Percentiles rank a stretch among this genome's conserved stretches.
Conservation (phyloP, 1,140 invertebrate species). For the Whitmania pigra region DNA sequence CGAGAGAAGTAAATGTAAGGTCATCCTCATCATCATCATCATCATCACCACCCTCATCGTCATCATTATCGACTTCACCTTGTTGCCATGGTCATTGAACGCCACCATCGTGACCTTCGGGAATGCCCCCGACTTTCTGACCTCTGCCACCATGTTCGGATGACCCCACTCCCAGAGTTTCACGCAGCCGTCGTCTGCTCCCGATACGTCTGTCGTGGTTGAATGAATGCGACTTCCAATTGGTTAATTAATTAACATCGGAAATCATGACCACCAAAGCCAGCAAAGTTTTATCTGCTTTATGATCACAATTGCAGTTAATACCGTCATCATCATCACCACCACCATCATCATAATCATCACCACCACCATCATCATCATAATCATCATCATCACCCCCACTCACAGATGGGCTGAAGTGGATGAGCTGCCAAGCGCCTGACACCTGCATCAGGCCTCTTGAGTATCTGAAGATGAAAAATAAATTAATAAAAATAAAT, state of each 20-base stretch:
- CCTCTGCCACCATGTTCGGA: conserved; percentile 69
- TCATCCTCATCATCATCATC: neutral
- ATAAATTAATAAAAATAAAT: neutral
- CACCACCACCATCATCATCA: no score
- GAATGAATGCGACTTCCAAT: no score
- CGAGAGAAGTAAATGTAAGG: conserved; percentile 22
- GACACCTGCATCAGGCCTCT: conserved; percentile 69
- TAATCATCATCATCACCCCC: conserved; percentile 44
- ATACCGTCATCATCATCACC: neutral
- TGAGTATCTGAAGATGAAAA: conserved; percentile 30
- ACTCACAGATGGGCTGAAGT: conserved; percentile 71
- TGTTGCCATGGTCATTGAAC: conserved; percentile 93
- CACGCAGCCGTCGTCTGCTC: conserved; percentile 91
- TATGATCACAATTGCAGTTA: neutral
- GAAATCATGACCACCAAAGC: no score
- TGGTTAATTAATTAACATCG: no score
- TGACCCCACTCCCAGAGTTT: conserved; percentile 96
- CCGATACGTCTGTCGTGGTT: conserved; percentile 64
- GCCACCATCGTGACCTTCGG: conserved; percentile 89
- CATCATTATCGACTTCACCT: conserved; percentile 41
- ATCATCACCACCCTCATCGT: neutral
- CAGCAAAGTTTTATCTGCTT: neutral
- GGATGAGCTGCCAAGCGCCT: conserved; percentile 90
- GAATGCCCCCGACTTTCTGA: conserved; percentile 73
- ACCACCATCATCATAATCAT: no score